These are phyloP conservation scores for Drosophila demipolita DNA, from an alignment of 2,888 invertebrate species.

Conservation along the genomic window DNA sequence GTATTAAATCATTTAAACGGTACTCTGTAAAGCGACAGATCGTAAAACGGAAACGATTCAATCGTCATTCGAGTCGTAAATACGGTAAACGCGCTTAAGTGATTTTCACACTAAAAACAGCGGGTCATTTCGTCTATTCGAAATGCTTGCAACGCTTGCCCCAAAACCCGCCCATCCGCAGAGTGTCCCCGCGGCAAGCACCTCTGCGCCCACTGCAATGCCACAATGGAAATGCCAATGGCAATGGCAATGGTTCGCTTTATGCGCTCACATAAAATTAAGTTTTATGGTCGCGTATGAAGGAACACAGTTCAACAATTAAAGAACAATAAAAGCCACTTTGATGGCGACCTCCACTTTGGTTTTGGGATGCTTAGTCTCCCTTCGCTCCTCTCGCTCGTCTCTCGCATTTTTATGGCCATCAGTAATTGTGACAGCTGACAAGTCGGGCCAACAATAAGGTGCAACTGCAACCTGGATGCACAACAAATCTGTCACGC, in stretches of 20 bases:
- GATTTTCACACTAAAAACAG: slow-evolving; percentile 77
- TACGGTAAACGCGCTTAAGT: slow-evolving; percentile 74
- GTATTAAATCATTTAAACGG: slow-evolving; percentile 62
- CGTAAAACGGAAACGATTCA: slow-evolving; percentile 65
- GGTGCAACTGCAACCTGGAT: slow-evolving; percentile 49
- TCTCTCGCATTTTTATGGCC: slow-evolving; percentile 46
- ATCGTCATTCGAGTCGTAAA: slow-evolving; percentile 65
- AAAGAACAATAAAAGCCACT: slow-evolving; percentile 78
- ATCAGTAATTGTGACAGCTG: slow-evolving; percentile 72
- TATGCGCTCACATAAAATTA: slow-evolving; percentile 63
- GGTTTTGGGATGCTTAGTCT: neutral
- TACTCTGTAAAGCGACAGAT: slow-evolving; percentile 33
- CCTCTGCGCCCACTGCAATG: slow-evolving; percentile 4
- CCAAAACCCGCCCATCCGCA: neutral
- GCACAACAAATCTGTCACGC: slow-evolving; percentile 63
- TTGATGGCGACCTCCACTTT: slow-evolving; percentile 55
- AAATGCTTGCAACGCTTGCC: neutral
- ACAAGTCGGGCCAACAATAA: slow-evolving; percentile 52
- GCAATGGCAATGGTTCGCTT: slow-evolving; percentile 33
- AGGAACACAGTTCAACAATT: slow-evolving; percentile 79
- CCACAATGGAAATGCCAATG: slow-evolving; percentile 1
- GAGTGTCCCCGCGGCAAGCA: neutral
- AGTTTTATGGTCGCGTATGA: slow-evolving; percentile 64
- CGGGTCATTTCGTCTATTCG: slow-evolving; percentile 62
- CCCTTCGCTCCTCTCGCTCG: neutral